These are phyloP conservation scores for Polymixis lichenea DNA, from an alignment of 2,888 invertebrate species.

Conservation along the genomic window DNA sequence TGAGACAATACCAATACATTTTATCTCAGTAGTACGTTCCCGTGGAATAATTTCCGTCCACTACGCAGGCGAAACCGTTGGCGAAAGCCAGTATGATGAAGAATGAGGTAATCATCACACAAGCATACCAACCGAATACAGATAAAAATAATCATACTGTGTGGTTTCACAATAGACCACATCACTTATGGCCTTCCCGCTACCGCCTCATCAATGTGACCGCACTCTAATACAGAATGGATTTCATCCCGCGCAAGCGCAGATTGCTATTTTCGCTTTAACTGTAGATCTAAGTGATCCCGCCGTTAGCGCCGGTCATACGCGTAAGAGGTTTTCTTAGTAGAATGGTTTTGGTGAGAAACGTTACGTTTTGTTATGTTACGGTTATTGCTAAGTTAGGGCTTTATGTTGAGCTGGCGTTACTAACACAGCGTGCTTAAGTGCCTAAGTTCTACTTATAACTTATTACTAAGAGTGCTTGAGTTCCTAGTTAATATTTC, in stretches of 20 bases:
- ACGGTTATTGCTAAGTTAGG: constrained; percentile 6
- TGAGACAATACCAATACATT: too few species aligned
- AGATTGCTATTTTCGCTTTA: constrained; percentile 74
- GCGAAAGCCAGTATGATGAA: not conserved
- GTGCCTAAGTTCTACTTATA: constrained; percentile 5
- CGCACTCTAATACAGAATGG: constrained; percentile 70
- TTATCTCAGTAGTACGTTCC: too few species aligned
- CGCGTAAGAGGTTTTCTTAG: constrained; percentile 56
- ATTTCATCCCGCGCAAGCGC: constrained; percentile 69
- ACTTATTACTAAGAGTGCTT: not conserved
- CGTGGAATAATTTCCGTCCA: too few species aligned
- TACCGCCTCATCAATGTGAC: constrained; percentile 34
- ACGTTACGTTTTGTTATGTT: constrained; percentile 20
- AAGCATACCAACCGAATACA: not conserved
- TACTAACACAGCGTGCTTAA: constrained; percentile 17
- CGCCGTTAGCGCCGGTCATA: constrained; percentile 52
- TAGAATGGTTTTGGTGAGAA: constrained; percentile 44
- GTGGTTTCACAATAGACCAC: constrained; percentile 13
- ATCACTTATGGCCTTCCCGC: constrained; percentile 26
- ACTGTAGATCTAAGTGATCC: constrained; percentile 67
- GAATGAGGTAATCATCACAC: not conserved
- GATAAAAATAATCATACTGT: constrained; percentile 1
- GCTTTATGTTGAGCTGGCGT: not conserved
- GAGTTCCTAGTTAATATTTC: not conserved
- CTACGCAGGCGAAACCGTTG: too few species aligned